These are phyloP conservation scores for Alitta virens DNA, from an alignment of 2,888 invertebrate genomes.

Conservation along the genomic window DNA sequence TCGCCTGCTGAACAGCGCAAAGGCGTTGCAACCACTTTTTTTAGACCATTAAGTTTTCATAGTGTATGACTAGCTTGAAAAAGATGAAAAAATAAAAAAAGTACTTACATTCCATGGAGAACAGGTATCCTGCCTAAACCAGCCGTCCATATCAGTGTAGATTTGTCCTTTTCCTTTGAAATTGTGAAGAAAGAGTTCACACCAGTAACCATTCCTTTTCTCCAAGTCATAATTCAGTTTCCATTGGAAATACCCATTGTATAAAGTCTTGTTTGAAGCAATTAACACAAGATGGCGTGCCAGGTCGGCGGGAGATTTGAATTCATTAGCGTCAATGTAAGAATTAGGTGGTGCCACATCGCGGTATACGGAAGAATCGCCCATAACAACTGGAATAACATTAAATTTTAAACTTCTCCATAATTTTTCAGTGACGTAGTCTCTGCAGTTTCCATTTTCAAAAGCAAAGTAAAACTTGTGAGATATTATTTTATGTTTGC, in stretches of 20 bases:
- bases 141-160: neutral
- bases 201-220: neutral
- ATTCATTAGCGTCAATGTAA: slow-evolving; percentile 5
- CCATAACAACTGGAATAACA: slow-evolving; percentile 16
- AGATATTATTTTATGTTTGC: slow-evolving; percentile 3
- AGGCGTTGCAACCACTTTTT: too few species aligned
- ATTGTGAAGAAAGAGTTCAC: neutral
- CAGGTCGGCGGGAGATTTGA: slow-evolving; percentile 4
- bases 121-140: neutral
- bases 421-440: slow-evolving; percentile 22
- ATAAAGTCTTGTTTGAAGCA: neutral
- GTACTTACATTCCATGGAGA: neutral
- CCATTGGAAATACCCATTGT: neutral
- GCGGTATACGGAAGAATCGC: neutral
- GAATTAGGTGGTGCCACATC: slow-evolving; percentile 2
- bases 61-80: too few species aligned
- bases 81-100: too few species aligned
- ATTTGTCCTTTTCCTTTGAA: neutral
- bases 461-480: slow-evolving; percentile 21
- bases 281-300: slow-evolving; percentile 8
- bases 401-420: slow-evolving; percentile 7
- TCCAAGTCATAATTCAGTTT: neutral
- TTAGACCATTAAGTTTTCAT: too few species aligned
- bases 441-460: slow-evolving; percentile 18
- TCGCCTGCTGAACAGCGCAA: too few species aligned